Conservation (phyloP, 2,888 invertebrate species). For the Epirrhoe tristata region DNA sequence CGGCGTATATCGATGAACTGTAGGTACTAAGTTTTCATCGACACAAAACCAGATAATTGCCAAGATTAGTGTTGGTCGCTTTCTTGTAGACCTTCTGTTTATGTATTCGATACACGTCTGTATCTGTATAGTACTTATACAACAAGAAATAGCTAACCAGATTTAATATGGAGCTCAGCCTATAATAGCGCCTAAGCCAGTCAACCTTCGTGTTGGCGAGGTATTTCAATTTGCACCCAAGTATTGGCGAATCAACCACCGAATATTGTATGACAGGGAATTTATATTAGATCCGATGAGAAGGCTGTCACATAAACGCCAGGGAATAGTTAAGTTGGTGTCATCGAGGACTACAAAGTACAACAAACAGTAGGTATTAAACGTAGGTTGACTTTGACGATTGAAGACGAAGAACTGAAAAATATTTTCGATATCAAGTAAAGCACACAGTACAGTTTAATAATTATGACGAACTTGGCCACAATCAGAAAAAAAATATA, state of each 20-base stretch:
- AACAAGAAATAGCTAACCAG: slow-evolving; percentile 4
- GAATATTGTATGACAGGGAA: slow-evolving; percentile 28
- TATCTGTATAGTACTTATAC: background rate
- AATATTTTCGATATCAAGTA: no score
- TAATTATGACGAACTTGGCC: no score
- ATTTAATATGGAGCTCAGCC: slow-evolving; percentile 1
- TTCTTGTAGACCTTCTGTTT: no score
- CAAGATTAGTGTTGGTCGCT: no score
- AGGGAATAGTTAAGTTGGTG: background rate
- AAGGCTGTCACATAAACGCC: slow-evolving; percentile 6
- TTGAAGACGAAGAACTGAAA: no score
- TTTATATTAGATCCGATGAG: slow-evolving; percentile 31
- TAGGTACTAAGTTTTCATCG: no score
- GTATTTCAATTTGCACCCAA: slow-evolving; percentile 34
- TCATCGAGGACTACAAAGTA: no score
- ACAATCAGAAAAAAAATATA: no score
- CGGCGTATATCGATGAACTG: no score
- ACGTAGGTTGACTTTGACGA: background rate
- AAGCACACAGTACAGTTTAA: no score
- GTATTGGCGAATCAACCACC: slow-evolving; percentile 24
- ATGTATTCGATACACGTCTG: no score
- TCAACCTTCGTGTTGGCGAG: slow-evolving; percentile 24
- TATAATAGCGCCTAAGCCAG: slow-evolving; percentile 22
- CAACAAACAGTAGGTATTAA: background rate
- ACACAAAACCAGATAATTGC: no score